A percentile compares a stretch with the other conserved stretches of the same genome.
Evolutionary conservation across 2,797 vertebrate genomes (phyloP).

Genomic region (Hafferia zeledoni): DNA sequence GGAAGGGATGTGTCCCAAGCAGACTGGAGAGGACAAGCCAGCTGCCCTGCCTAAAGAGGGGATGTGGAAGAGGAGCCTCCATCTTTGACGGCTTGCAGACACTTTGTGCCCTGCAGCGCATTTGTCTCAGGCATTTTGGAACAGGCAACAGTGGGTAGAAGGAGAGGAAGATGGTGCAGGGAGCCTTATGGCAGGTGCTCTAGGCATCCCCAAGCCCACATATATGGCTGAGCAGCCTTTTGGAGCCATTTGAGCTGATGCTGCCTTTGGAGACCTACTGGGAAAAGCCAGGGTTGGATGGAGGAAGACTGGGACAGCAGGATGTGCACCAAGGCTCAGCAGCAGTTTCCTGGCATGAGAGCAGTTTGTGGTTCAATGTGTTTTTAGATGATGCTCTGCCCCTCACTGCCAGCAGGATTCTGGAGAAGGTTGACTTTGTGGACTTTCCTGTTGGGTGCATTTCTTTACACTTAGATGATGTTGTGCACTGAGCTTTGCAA

Average conservation of each 20-base stretch:
- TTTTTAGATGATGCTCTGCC: not conserved
- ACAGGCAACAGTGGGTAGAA: accelerated
- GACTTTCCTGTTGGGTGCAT: accelerated
- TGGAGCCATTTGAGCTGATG: not conserved
- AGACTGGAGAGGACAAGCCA: not conserved
- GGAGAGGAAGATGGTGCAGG: not conserved
- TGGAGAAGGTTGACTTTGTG: not conserved
- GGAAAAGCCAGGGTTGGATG: not conserved
- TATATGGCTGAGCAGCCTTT: not conserved
- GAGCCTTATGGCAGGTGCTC: not conserved
- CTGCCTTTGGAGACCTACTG: not conserved
- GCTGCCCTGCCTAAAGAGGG: not conserved
- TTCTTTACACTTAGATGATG: not conserved
- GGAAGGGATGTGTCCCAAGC: not conserved
- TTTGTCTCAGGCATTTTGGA: not conserved
- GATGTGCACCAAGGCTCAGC: not conserved
- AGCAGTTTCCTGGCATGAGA: not conserved
- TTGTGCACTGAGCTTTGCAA: not conserved
- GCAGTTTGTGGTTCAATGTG: accelerated
- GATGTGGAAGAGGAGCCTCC: not conserved
- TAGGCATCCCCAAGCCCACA: not conserved
- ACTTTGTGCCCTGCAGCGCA: accelerated
- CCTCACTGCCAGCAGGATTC: not conserved
- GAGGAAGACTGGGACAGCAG: not conserved
- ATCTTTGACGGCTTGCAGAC: not conserved